Conservation (phyloP, 2,888 invertebrate species). For the Apodemia mormo region DNA sequence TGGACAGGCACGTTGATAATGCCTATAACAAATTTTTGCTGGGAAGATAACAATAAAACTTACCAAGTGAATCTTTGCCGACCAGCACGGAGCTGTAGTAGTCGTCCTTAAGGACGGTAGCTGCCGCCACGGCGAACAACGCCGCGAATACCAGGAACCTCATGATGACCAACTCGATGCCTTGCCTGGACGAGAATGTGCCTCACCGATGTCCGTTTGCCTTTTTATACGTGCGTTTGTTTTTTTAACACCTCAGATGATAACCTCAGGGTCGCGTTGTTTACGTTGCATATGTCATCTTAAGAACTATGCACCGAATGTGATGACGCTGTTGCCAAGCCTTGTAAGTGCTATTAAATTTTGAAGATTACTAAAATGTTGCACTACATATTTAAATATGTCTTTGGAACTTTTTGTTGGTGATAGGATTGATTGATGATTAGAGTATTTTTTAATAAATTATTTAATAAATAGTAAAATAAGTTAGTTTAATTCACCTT, state of each 20-base stretch:
- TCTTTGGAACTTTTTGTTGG: too few relatives aligned
- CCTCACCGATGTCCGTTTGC: slow-evolving; percentile 16
- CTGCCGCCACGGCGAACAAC: slow-evolving; percentile 54
- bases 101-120: slow-evolving; percentile 60
- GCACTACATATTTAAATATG: too few relatives aligned
- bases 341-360: neutral
- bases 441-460: too few relatives aligned
- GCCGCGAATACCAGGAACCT: slow-evolving; percentile 50
- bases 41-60: slow-evolving; percentile 34
- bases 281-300: slow-evolving; percentile 7
- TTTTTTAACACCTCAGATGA: slow-evolving; percentile 24
- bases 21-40: neutral
- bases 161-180: slow-evolving; percentile 27
- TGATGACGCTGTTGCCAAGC: neutral
- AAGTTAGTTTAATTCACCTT: too few relatives aligned
- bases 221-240: slow-evolving; percentile 53
- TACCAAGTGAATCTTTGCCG: slow-evolving; percentile 63
- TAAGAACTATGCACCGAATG: slow-evolving; percentile 27
- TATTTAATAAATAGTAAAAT: too few relatives aligned
- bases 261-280: neutral
- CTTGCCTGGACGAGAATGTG: slow-evolving; percentile 46
- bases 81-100: slow-evolving; percentile 43
- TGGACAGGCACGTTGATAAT: neutral
- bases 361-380: neutral
- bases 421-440: too few relatives aligned